Percentiles rank a stretch among this genome's conserved stretches.
Conservation (phyloP, 2,888 invertebrate species). For the Coleophora deauratella region DNA sequence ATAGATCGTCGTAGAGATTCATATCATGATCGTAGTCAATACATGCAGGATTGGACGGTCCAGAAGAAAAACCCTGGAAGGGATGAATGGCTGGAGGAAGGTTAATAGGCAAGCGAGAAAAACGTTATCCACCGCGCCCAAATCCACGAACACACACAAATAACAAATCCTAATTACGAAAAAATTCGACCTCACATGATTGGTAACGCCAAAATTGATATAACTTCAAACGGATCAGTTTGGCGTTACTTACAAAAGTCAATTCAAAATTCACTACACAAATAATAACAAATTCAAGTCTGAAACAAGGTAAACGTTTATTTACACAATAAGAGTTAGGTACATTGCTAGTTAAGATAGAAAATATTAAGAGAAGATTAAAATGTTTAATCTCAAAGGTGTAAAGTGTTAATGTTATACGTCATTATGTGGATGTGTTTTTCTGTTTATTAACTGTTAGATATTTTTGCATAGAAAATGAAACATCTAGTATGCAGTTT, state of each 20-base stretch:
- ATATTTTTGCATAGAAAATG: background rate
- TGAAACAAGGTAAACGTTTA: constrained; percentile 69
- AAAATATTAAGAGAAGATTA: constrained; percentile 70
- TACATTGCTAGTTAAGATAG: constrained; percentile 68
- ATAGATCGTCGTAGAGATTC: constrained; percentile 66
- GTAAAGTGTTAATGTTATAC: constrained; percentile 27
- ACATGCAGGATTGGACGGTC: constrained; percentile 58
- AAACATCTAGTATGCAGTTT: too few species aligned
- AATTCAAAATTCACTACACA: constrained; percentile 64
- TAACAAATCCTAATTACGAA: constrained; percentile 65
- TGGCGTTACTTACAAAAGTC: constrained; percentile 55
- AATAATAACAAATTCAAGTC: constrained; percentile 66
- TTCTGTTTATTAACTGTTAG: too few species aligned
- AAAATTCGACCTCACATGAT: constrained; percentile 44
- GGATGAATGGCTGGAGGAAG: constrained; percentile 44
- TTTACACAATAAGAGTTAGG: constrained; percentile 69
- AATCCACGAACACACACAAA: constrained; percentile 70
- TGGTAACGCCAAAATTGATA: constrained; percentile 39
- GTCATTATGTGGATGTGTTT: constrained; percentile 23
- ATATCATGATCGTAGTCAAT: constrained; percentile 24
- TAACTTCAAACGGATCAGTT: constrained; percentile 21
- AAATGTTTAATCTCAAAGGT: constrained; percentile 46
- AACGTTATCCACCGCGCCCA: constrained; percentile 67
- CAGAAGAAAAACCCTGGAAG: constrained; percentile 46
- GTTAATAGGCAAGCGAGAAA: constrained; percentile 71